These are phyloP conservation scores for Oscheius sp. DNA, from an alignment of 2,888 invertebrate species.

Conservation along the genomic window DNA sequence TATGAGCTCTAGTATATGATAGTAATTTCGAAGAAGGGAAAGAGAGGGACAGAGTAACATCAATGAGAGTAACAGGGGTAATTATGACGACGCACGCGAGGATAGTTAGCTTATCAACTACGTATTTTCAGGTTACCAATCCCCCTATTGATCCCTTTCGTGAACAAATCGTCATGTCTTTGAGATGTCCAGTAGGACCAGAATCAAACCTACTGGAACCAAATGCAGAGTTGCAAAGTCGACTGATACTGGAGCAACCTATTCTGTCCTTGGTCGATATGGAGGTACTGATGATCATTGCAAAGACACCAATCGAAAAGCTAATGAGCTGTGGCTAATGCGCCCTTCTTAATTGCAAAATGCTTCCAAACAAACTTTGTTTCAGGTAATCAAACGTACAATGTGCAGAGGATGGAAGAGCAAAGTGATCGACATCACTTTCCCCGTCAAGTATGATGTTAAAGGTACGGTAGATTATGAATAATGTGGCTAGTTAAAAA, in stretches of 20 bases:
- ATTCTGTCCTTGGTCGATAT: constrained; percentile 90
- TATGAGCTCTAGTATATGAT: neutral
- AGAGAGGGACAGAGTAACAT: neutral
- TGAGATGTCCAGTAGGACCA: constrained; percentile 95
- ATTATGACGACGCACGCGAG: neutral
- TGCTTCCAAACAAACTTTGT: neutral
- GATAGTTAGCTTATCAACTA: neutral
- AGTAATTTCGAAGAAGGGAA: neutral
- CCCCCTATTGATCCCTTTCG: constrained; percentile 99
- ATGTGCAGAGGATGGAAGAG: constrained; percentile 86
- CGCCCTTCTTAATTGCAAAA: constrained; percentile 2
- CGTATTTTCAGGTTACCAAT: constrained; percentile 79
- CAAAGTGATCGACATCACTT: constrained; percentile 87
- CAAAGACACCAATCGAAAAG: neutral
- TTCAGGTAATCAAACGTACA: constrained; percentile 78
- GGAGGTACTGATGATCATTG: constrained; percentile 75
- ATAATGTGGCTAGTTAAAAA: neutral
- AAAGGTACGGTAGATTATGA: constrained; percentile 38
- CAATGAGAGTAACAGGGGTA: neutral
- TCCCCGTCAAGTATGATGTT: constrained; percentile 80
- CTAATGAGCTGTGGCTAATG: constrained; percentile 9
- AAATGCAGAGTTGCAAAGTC: constrained; percentile 82
- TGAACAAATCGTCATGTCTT: constrained; percentile 97
- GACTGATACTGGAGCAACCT: constrained; percentile 91
- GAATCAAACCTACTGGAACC: constrained; percentile 87